Evolutionary conservation across 2,797 vertebrate species (phyloP).

Genomic region (Girardinus metallicus): DNA sequence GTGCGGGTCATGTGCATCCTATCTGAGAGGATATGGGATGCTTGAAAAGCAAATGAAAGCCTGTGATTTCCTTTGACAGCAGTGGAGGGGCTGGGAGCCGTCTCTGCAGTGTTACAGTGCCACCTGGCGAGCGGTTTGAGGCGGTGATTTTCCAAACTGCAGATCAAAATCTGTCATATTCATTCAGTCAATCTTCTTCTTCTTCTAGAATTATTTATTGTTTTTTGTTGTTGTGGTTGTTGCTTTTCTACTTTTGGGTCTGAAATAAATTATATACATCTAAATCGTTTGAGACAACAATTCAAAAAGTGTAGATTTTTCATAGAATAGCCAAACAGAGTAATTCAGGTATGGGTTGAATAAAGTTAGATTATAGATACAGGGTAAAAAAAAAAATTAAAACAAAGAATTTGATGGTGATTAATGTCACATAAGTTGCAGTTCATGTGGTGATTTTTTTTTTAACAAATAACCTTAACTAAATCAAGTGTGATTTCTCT

Average conservation of each 20-base stretch:
- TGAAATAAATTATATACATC: neutral
- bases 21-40: constrained; percentile 23
- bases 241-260: neutral
- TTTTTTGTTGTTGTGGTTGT: neutral
- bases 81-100: neutral
- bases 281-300: neutral
- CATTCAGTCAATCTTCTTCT: neutral
- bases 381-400: too few species aligned
- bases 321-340: neutral
- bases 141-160: neutral
- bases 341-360: neutral
- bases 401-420: neutral
- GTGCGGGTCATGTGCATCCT: constrained; percentile 19
- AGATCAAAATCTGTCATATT: neutral
- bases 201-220: neutral
- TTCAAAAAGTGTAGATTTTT: too few species aligned
- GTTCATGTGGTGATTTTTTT: neutral
- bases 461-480: neutral
- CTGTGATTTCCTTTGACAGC: constrained; percentile 31
- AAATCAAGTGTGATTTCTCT: neutral
- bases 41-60: constrained; percentile 43
- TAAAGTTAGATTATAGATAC: neutral
- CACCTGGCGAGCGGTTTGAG: constrained; percentile 61
- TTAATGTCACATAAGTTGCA: neutral
- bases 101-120: constrained; percentile 56